Evolutionary conservation across 2,888 invertebrate genomes (phyloP).

Genomic region (Morpho helenor): DNA sequence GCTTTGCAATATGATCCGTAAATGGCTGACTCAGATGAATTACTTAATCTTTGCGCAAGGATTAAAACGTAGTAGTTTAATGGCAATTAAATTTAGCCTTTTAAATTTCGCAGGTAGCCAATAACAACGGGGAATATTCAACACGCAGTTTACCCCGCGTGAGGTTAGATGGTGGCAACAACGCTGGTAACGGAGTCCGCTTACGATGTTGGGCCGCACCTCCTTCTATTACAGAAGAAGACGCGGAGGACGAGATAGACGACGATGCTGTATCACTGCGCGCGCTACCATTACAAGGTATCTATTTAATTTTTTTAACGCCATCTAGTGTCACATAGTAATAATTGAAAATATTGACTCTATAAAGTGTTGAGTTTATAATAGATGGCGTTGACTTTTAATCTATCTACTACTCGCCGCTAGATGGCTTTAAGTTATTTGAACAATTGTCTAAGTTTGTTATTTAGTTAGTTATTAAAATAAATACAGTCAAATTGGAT

Average conservation of each 20-base stretch:
- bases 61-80: background rate
- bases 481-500: too few relatives aligned
- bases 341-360: background rate
- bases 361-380: background rate
- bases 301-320: conserved; percentile 19
- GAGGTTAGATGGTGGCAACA: conserved; percentile 83
- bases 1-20: conserved; percentile 3
- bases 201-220: conserved; percentile 81
- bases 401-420: conserved; percentile 26
- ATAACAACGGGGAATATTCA: conserved; percentile 65
- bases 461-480: too few relatives aligned
- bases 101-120: conserved; percentile 46
- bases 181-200: conserved; percentile 80
- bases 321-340: conserved; percentile 42
- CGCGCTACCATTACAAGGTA: conserved; percentile 81
- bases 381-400: background rate
- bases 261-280: conserved; percentile 83
- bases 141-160: conserved; percentile 80
- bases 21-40: conserved; percentile 1
- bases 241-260: conserved; percentile 79
- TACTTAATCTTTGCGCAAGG: background rate
- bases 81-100: background rate
- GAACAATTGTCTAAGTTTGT: too few relatives aligned
- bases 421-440: conserved; percentile 38
- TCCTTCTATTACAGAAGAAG: conserved; percentile 84